Conservation (phyloP, 2,888 invertebrate genomes). For the Sarcophaga rosellei region DNA sequence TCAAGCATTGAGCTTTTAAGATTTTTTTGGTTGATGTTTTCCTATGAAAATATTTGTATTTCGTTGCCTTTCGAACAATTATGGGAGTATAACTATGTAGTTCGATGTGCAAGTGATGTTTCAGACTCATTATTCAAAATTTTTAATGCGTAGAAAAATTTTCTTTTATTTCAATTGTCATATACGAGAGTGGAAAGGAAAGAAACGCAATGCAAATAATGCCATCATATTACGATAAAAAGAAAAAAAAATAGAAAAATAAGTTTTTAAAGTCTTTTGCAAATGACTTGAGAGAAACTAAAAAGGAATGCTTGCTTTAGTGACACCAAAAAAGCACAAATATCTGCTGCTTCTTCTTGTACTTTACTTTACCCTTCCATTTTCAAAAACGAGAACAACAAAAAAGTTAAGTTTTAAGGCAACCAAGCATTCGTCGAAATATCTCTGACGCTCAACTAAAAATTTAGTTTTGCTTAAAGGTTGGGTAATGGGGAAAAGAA, state of each 20-base stretch:
- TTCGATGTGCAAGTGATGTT: neutral
- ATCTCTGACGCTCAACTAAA: neutral
- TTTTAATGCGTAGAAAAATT: slow-evolving; percentile 53
- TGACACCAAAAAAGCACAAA: slow-evolving; percentile 55
- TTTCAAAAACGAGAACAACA: slow-evolving; percentile 26
- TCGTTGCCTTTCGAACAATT: too few species aligned
- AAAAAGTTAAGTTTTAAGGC: slow-evolving; percentile 34
- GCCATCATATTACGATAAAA: slow-evolving; percentile 43
- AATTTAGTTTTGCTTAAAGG: slow-evolving; percentile 39
- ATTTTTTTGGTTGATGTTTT: too few species aligned
- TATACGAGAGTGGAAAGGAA: too few species aligned
- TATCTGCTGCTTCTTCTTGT: too few species aligned
- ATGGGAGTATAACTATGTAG: too few species aligned
- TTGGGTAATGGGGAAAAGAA: neutral
- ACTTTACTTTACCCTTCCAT: slow-evolving; percentile 36
- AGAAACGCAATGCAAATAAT: slow-evolving; percentile 55
- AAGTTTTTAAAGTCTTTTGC: slow-evolving; percentile 67
- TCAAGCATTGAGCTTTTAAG: too few species aligned
- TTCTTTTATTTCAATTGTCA: neutral
- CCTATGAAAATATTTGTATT: too few species aligned
- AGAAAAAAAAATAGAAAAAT: slow-evolving; percentile 31
- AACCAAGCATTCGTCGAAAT: slow-evolving; percentile 3
- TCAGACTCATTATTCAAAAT: slow-evolving; percentile 63
- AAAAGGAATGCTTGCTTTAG: slow-evolving; percentile 57
- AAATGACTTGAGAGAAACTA: slow-evolving; percentile 65